phyloP scores from a whole-genome alignment of 2,113 vertebrate genomes.

The Ptilonorhynchus violaceus region DNA sequence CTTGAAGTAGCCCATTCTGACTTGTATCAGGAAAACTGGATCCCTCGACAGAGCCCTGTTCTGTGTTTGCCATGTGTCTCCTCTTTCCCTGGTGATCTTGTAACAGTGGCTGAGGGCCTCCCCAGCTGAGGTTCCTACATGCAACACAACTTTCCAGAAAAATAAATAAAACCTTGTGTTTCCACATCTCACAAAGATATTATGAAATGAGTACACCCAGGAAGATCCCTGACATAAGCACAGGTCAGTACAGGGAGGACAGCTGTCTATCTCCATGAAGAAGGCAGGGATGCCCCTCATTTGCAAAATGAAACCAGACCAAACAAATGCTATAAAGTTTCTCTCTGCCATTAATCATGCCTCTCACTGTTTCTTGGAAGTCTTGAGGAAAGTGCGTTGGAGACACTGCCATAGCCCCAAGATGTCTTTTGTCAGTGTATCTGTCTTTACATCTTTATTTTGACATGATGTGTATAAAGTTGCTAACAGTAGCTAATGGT shows the following conservation, averaged over 20 bases:
- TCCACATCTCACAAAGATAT: background rate
- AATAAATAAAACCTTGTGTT: background rate
- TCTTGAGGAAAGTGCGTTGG: background rate
- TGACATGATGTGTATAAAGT: background rate
- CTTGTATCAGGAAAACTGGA: background rate
- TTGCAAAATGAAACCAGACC: background rate
- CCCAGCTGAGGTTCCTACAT: fast-evolving
- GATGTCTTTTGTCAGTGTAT: background rate
- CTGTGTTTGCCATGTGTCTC: background rate
- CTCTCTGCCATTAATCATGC: background rate
- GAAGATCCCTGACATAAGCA: no score
- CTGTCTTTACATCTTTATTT: background rate
- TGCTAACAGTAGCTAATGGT: background rate
- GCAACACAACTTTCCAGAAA: background rate
- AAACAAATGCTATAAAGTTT: background rate
- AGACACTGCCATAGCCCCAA: background rate
- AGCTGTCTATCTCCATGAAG: background rate
- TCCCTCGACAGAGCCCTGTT: background rate
- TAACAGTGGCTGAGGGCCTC: fast-evolving
- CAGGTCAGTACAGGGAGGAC: fast-evolving
- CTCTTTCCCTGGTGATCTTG: background rate
- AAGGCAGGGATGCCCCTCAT: background rate
- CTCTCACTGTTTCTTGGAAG: background rate
- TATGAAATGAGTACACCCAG: fast-evolving
- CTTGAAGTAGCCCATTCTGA: background rate